Evolutionary conservation across 92 coral and sea anemone genomes (phyloP), one percentile per base, ranked within the genome.

Genomic region (Porites rus): DNA sequence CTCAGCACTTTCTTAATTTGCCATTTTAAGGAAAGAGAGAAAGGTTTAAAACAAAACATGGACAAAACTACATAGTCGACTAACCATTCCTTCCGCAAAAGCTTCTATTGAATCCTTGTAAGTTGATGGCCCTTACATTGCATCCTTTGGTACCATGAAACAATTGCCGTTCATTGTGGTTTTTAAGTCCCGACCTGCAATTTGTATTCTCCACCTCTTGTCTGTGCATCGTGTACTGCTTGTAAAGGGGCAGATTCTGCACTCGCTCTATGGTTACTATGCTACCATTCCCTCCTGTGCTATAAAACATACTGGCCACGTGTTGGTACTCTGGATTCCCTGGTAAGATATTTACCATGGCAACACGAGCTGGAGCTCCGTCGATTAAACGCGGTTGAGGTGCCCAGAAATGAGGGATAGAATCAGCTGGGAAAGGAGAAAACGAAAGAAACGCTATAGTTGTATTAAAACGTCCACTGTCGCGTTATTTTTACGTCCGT

Each of bases 1-100:
- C 53, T 6, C 81, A 76, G n/a, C n/a, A n/a, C n/a, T n/a, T n/a
- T n/a, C n/a, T 4, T 38, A 38, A 38, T 38, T 38, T 38, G 46
- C 6, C 46, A 38, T 38, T 38, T 38, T 38, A 38, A 38, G 46
- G 6, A 38, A 38, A 38, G 46, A 38, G 6, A 38, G 46, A 13
- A 59, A 50, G 31, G 31, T 28, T 28, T 28, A 54, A 52, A 75
- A 52, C 0, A 13, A 51, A 3, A 8, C 20, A 2, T 16, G 46
- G 6, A 38, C 7, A 38, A 38, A 38, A 38, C 7, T 19, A 38
- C 46, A 11, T 4, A 28, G 24, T 10, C 25, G 64, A 65, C 92
- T 77, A 6, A 89, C 92, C 92, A 56, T 89, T 78, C 69, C 10
- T 65, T 50, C 93, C 93, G 2, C 83, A 67, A 76, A 86, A 90